These are phyloP conservation scores for Phymatocera aterrima DNA, from an alignment of 2,888 invertebrate genomes.

Conservation along the genomic window DNA sequence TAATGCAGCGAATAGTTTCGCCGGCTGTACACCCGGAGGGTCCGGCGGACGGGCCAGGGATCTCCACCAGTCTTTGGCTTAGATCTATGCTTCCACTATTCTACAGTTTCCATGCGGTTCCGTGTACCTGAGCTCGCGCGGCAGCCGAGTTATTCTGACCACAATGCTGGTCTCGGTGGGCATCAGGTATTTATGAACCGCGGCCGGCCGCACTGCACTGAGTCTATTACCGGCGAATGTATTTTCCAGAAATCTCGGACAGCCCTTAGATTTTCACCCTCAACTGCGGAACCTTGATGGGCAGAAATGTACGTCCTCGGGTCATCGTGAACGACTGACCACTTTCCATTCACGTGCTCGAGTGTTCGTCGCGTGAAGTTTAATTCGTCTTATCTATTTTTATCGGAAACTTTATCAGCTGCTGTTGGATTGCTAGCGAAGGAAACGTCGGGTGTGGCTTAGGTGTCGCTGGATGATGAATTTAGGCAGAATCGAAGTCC, in stretches of 20 bases:
- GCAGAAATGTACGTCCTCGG: background rate
- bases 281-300: background rate
- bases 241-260: background rate
- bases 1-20: background rate
- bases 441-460: no score
- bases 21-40: slow-evolving; percentile 10
- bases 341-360: no score
- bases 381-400: no score
- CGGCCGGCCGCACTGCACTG: slow-evolving; percentile 39
- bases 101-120: slow-evolving; percentile 15
- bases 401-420: no score
- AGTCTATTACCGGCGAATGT: slow-evolving; percentile 34
- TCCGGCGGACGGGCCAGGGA: slow-evolving; percentile 13
- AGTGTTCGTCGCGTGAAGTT: no score
- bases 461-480: no score
- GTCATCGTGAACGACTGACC: background rate
- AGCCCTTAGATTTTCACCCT: background rate
- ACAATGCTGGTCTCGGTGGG: slow-evolving; percentile 56
- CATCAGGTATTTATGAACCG: slow-evolving; percentile 64
- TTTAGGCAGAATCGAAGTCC: no score
- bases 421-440: no score
- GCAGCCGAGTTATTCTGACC: slow-evolving; percentile 49
- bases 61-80: background rate
- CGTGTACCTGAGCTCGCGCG: slow-evolving; percentile 36
- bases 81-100: slow-evolving; percentile 21